Conservation (phyloP, 2,797 vertebrate species). For the Cyclopterus lumpus region DNA sequence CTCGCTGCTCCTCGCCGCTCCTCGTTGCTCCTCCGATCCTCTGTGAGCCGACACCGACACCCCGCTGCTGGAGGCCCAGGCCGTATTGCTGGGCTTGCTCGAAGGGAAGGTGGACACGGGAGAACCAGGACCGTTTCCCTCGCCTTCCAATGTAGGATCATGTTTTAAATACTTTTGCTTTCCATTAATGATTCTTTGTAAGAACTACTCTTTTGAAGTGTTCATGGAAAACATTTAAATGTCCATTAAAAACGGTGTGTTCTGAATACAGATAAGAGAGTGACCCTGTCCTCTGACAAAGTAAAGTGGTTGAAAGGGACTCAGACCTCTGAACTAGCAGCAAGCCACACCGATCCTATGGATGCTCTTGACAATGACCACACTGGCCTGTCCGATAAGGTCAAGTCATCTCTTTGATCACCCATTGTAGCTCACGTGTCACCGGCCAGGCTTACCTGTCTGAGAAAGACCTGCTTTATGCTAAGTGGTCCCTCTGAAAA, state of each 20-base stretch:
- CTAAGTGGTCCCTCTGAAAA: not conserved
- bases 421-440: not conserved
- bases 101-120: too few species aligned
- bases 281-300: not conserved
- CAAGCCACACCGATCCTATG: not conserved
- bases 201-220: not conserved
- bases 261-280: not conserved
- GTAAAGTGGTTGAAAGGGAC: not conserved
- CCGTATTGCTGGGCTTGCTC: too few species aligned
- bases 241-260: not conserved
- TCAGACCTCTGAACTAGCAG: not conserved
- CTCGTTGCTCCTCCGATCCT: too few species aligned
- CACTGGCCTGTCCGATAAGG: not conserved
- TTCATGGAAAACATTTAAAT: not conserved
- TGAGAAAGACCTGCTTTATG: not conserved
- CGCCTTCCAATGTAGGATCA: not conserved
- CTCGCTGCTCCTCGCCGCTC: too few species aligned
- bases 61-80: too few species aligned
- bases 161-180: not conserved
- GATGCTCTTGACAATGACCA: not conserved
- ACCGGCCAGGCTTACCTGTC: not conserved
- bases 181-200: not conserved
- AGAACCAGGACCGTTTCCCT: not conserved
- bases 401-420: conserved; percentile 2
- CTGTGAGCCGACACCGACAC: too few species aligned